Percentiles rank a stretch among this genome's conserved stretches.
Conservation (phyloP, 2,797 vertebrate genomes). For the Arrhamphus sclerolepis region DNA sequence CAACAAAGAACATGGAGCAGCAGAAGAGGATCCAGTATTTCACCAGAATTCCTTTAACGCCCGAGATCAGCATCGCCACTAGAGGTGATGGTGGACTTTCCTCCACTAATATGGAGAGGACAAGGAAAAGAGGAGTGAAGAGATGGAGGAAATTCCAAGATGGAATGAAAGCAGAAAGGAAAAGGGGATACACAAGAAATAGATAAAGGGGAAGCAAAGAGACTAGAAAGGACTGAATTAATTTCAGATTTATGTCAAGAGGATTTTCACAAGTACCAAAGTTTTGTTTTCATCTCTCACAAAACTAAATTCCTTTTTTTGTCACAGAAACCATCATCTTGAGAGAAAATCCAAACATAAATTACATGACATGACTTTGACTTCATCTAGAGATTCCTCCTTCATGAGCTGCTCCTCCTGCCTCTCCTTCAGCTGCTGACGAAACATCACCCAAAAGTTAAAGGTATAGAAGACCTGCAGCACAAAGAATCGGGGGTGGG, state of each 20-base stretch:
- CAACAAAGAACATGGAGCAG: constrained; percentile 80
- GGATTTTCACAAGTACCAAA: not conserved
- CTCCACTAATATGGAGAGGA: constrained; percentile 53
- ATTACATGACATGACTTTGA: constrained; percentile 50
- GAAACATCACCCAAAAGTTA: constrained; percentile 83
- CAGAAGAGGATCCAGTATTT: constrained; percentile 85
- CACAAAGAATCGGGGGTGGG: not conserved
- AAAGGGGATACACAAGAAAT: not conserved
- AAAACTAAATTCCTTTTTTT: not conserved
- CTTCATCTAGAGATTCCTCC: constrained; percentile 61
- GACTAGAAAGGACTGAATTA: not conserved
- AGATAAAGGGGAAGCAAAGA: not conserved
- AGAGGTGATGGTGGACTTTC: constrained; percentile 64
- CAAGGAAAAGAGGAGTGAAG: not conserved
- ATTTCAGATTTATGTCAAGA: constrained; percentile 3
- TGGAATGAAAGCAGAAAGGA: not conserved
- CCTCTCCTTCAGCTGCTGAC: constrained; percentile 78
- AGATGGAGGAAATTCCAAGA: not conserved
- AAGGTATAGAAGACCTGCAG: constrained; percentile 80
- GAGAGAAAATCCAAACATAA: constrained; percentile 9
- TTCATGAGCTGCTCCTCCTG: constrained; percentile 48
- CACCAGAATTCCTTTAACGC: constrained; percentile 73
- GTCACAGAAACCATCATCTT: not conserved
- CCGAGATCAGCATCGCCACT: constrained; percentile 69
- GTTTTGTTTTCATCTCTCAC: not conserved